phyloP scores from a whole-genome alignment of 2,113 vertebrate species.

The Synchiropus splendidus region DNA sequence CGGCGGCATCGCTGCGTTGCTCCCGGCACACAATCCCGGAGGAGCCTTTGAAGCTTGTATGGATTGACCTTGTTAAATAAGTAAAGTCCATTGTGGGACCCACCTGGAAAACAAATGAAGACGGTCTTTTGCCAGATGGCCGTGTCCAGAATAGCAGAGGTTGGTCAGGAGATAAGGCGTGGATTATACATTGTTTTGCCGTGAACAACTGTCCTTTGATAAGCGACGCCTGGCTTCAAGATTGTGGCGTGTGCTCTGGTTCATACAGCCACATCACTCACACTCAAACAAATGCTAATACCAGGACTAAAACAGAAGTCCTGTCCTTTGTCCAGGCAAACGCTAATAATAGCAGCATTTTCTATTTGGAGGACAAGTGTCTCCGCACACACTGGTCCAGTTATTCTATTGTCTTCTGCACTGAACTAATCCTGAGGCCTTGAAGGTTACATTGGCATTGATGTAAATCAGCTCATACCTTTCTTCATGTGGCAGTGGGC shows the following conservation, averaged over 20 bases:
- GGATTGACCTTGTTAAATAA: constrained; percentile 61
- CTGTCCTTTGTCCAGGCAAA: no score
- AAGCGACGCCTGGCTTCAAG: constrained; percentile 5
- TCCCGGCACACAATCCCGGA: constrained; percentile 3
- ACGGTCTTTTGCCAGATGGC: constrained; percentile 25
- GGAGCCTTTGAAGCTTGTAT: constrained; percentile 41
- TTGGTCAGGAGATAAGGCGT: constrained; percentile 13
- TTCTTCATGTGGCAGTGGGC: no score
- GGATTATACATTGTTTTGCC: constrained; percentile 6
- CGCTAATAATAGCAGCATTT: no score
- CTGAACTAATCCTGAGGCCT: no score
- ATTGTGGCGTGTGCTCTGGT: constrained; percentile 13
- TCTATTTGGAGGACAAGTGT: no score
- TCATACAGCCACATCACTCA: constrained; percentile 14
- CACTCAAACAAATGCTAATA: not conserved
- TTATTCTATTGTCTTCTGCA: no score
- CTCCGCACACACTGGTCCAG: no score
- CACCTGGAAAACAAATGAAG: constrained; percentile 54
- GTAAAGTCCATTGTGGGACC: constrained; percentile 36
- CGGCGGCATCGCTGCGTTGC: constrained; percentile 11
- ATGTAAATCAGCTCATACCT: no score
- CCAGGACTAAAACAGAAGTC: not conserved
- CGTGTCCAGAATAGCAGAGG: constrained; percentile 28
- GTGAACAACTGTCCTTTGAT: constrained; percentile 14
- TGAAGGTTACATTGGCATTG: no score